Percentiles rank a stretch among this genome's conserved stretches.
These are phyloP conservation scores for Chirona hameri DNA, from an alignment of 2,888 invertebrate species.

Conservation along the genomic window DNA sequence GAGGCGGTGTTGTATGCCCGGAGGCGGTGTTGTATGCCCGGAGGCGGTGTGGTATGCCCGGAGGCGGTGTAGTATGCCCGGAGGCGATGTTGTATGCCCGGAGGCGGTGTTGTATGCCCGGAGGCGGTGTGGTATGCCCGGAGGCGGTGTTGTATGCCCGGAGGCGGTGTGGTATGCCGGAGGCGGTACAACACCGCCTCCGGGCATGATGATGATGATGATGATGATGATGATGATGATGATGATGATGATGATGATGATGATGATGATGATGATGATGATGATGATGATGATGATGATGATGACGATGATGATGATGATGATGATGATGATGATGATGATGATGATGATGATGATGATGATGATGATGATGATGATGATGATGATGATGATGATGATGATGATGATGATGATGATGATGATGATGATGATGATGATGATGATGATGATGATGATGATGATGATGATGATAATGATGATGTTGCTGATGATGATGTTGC, in stretches of 20 bases:
- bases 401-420: constrained; percentile 22
- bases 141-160: too few species aligned
- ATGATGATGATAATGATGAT: too few species aligned
- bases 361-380: too few species aligned
- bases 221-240: constrained; percentile 22
- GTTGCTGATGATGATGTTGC: too few species aligned
- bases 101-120: too few species aligned
- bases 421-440: constrained; percentile 22
- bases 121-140: too few species aligned
- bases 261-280: constrained; percentile 1
- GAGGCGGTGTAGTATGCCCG: background rate
- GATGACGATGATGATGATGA: constrained; percentile 22
- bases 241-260: constrained; percentile 22
- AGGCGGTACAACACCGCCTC: background rate
- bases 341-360: constrained; percentile 22
- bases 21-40: too few species aligned
- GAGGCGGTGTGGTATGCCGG: too few species aligned
- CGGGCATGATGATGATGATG: constrained; percentile 5
- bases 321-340: background rate
- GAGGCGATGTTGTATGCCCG: background rate
- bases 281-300: background rate
- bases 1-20: too few species aligned
- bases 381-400: constrained; percentile 22
- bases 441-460: constrained; percentile 22
- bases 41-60: too few species aligned